phyloP scores from a whole-genome alignment of 2,888 invertebrate species.

The Heliconius ismenius region DNA sequence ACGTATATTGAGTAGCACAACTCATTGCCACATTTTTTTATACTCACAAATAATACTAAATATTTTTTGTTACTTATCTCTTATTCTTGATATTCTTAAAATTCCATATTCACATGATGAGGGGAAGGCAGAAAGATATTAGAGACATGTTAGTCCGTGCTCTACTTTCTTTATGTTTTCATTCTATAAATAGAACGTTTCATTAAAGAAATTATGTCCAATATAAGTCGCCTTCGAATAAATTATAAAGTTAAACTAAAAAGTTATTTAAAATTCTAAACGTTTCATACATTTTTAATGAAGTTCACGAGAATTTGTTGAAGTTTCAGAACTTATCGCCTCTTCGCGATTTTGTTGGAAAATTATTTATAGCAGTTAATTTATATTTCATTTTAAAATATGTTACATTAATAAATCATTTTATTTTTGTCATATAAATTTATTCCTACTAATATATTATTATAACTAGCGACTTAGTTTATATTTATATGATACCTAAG shows the following conservation, averaged over 20 bases:
- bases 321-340: conserved; percentile 19
- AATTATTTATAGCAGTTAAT: conserved; percentile 17
- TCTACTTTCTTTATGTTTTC: not conserved
- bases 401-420: not conserved
- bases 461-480: too few species aligned
- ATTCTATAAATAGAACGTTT: not conserved
- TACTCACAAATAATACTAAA: too few species aligned
- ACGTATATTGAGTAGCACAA: too few species aligned
- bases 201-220: not conserved
- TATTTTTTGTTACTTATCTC: too few species aligned
- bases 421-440: not conserved
- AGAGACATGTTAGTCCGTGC: not conserved
- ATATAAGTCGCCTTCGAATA: conserved; percentile 12
- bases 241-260: conserved; percentile 9
- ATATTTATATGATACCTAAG: too few species aligned
- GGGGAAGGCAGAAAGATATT: too few species aligned
- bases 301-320: conserved; percentile 20
- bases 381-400: not conserved
- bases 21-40: too few species aligned
- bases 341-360: conserved; percentile 21
- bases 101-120: too few species aligned
- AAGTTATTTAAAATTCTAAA: conserved; percentile 19
- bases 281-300: conserved; percentile 30
- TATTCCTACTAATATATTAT: not conserved
- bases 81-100: too few species aligned